Conservation (phyloP, 2,888 invertebrate species). For the Acanthacorydalis orientalis region DNA sequence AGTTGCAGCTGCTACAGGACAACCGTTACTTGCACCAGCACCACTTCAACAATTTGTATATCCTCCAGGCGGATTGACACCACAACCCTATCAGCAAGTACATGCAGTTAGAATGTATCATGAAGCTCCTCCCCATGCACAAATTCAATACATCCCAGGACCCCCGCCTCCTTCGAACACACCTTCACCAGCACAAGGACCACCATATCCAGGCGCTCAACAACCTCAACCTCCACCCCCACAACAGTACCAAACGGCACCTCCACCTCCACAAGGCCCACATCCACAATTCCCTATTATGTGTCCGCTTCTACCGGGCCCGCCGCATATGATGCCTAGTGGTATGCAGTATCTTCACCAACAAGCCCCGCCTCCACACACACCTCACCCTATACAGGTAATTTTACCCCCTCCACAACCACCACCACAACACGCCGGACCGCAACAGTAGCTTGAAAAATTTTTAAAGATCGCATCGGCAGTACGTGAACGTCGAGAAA, state of each 20-base stretch:
- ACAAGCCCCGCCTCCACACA: constrained; percentile 26
- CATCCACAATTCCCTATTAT: constrained; percentile 37
- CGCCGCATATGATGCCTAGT: constrained; percentile 29
- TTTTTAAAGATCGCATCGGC: neutral
- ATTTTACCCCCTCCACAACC: constrained; percentile 30
- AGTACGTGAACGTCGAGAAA: neutral
- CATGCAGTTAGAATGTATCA: constrained; percentile 52
- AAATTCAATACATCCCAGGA: constrained; percentile 32
- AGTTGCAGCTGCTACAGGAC: constrained; percentile 66
- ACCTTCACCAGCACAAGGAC: constrained; percentile 24
- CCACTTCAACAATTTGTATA: constrained; percentile 38
- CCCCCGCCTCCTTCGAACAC: constrained; percentile 37
- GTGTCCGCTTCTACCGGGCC: constrained; percentile 37
- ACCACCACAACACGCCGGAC: constrained; percentile 23
- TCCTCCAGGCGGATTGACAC: constrained; percentile 21
- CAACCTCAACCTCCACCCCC: constrained; percentile 26
- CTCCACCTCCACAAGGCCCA: constrained; percentile 36
- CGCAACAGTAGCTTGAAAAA: constrained; percentile 18
- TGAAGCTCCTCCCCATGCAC: constrained; percentile 35
- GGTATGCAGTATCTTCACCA: constrained; percentile 31
- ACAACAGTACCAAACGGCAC: constrained; percentile 36
- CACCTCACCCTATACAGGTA: constrained; percentile 27
- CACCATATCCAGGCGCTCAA: constrained; percentile 17
- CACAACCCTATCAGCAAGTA: constrained; percentile 25
- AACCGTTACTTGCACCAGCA: constrained; percentile 67